phyloP scores from a whole-genome alignment of 2,113 vertebrate species.

The Octodon degus region DNA sequence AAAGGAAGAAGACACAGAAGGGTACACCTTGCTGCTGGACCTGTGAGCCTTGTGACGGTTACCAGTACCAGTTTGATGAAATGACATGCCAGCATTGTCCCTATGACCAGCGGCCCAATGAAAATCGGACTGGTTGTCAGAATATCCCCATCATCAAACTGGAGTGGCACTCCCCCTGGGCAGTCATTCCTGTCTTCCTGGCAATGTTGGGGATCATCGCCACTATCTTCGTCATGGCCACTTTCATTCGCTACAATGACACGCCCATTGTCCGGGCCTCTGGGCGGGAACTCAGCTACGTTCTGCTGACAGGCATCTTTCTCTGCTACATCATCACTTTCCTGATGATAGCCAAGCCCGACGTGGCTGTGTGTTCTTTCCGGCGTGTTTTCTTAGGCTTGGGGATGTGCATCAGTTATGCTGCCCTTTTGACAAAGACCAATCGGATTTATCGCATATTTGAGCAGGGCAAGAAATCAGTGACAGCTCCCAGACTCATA shows the following conservation, averaged over 20 bases:
- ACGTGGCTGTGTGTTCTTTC: constrained; percentile 95
- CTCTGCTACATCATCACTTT: constrained; percentile 98
- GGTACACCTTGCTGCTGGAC: constrained; percentile 97
- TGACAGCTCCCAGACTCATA: constrained; percentile 95
- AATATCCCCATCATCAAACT: constrained; percentile 95
- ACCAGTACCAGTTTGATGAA: constrained; percentile 95
- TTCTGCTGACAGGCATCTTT: constrained; percentile 95
- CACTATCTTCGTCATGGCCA: constrained; percentile 96
- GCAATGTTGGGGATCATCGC: constrained; percentile 96
- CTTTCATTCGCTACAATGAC: constrained; percentile 95
- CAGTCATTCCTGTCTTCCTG: constrained; percentile 94
- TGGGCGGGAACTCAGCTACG: constrained; percentile 95
- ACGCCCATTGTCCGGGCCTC: constrained; percentile 96
- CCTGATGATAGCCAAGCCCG: constrained; percentile 97
- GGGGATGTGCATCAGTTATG: constrained; percentile 98
- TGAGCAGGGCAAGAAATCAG: constrained; percentile 96
- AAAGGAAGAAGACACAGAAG: constrained; percentile 96
- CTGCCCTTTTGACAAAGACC: constrained; percentile 96
- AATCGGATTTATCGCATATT: constrained; percentile 98
- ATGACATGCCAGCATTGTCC: constrained; percentile 94
- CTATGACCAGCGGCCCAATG: constrained; percentile 93
- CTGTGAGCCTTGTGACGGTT: constrained; percentile 95
- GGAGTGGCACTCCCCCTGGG: constrained; percentile 98
- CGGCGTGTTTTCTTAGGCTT: constrained; percentile 94
- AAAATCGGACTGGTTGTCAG: constrained; percentile 94